These are phyloP conservation scores for Clarias pachynema DNA, from an alignment of 2,797 vertebrate species.

Conservation along the genomic window DNA sequence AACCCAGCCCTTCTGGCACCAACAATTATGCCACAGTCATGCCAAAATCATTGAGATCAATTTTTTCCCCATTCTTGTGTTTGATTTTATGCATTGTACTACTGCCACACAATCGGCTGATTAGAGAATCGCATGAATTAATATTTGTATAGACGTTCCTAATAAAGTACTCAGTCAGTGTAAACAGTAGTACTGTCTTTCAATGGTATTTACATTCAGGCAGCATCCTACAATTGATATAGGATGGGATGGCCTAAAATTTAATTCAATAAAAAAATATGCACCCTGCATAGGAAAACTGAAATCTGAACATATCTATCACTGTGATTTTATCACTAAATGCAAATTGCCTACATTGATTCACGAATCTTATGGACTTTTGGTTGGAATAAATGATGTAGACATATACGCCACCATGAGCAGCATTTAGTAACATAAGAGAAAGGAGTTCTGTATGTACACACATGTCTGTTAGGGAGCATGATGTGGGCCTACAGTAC, in stretches of 20 bases:
- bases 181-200: neutral
- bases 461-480: constrained; percentile 5
- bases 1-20: no score
- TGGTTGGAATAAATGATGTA: neutral
- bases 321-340: neutral
- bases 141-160: no score
- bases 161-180: no score
- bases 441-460: neutral
- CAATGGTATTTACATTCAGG: neutral
- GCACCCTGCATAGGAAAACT: neutral
- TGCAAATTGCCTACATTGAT: neutral
- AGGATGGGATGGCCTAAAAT: neutral
- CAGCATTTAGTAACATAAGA: neutral
- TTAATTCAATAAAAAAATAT: no score
- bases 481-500: constrained; percentile 9
- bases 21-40: no score
- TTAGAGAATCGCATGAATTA: no score
- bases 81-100: no score
- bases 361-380: neutral
- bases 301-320: neutral
- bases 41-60: no score
- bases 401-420: neutral
- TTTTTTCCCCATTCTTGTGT: no score
- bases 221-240: neutral
- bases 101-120: no score